These are phyloP conservation scores for Parnassius mnemosyne DNA, from an alignment of 2,888 invertebrate species.

Conservation along the genomic window DNA sequence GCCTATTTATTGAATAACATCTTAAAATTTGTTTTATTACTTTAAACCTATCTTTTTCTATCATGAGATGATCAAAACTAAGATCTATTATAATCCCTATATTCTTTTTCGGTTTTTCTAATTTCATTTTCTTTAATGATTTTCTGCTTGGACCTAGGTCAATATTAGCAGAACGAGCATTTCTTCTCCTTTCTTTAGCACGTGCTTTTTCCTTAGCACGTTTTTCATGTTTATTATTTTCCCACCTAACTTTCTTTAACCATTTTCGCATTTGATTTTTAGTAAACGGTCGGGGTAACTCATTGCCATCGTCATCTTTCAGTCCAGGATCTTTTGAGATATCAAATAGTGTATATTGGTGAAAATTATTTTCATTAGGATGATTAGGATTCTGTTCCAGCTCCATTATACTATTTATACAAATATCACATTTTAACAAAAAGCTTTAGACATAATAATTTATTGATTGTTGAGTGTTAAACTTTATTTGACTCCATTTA, in stretches of 20 bases:
- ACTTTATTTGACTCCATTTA: too few relatives aligned
- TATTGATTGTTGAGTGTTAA: too few relatives aligned
- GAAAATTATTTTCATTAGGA: conserved; percentile 37
- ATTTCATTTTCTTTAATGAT: conserved; percentile 86
- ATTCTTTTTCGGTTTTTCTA: conserved; percentile 84
- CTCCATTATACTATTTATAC: not conserved
- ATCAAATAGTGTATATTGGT: conserved; percentile 64
- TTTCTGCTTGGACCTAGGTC: conserved; percentile 90
- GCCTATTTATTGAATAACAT: conserved; percentile 94
- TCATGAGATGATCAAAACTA: conserved; percentile 95
- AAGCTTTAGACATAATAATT: too few relatives aligned
- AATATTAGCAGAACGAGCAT: conserved; percentile 86
- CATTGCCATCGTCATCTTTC: conserved; percentile 68
- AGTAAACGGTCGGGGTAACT: conserved; percentile 69
- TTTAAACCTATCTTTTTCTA: conserved; percentile 92
- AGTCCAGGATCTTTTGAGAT: conserved; percentile 68
- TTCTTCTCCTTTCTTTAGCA: conserved; percentile 84
- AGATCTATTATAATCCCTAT: conserved; percentile 91
- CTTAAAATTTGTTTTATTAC: conserved; percentile 94
- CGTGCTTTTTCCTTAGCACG: conserved; percentile 86
- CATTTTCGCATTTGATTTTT: conserved; percentile 86
- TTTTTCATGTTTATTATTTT: conserved; percentile 84
- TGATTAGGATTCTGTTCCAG: conserved; percentile 23
- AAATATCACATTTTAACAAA: too few relatives aligned
- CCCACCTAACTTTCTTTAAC: conserved; percentile 86